Conservation (phyloP, 2,113 vertebrate species). For the Mus spicilegus region DNA sequence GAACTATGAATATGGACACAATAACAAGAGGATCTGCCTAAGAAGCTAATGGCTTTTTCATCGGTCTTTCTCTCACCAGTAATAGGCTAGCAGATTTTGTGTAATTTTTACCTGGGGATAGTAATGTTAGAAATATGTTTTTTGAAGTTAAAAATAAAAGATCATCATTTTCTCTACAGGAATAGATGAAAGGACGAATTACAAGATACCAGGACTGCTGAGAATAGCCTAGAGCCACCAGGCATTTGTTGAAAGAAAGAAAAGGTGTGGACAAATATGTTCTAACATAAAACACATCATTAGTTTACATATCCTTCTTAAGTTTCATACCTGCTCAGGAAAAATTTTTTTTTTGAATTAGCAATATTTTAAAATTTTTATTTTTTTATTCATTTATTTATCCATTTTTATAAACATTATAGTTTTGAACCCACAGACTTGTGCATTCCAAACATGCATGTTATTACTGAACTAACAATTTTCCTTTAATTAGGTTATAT, state of each 20-base stretch:
- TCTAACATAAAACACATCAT: background rate
- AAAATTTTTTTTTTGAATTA: background rate
- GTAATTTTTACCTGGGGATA: conserved; percentile 62
- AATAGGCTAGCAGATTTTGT: conserved; percentile 51
- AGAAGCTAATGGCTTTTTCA: conserved; percentile 63
- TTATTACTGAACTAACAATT: background rate
- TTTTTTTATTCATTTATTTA: background rate
- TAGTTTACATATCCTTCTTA: conserved; percentile 26
- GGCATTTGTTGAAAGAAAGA: background rate
- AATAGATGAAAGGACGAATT: conserved; percentile 62
- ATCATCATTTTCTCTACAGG: conserved; percentile 60
- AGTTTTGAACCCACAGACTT: background rate
- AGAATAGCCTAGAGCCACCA: conserved; percentile 15
- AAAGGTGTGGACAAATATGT: background rate
- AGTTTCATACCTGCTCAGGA: background rate
- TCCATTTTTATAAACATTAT: background rate
- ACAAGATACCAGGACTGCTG: conserved; percentile 34
- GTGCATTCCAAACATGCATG: background rate
- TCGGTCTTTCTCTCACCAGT: conserved; percentile 54
- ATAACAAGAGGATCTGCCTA: conserved; percentile 63
- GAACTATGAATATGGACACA: conserved; percentile 80
- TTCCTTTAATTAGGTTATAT: background rate
- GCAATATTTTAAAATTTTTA: background rate
- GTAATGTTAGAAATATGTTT: conserved; percentile 49
- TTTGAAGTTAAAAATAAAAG: conserved; percentile 69